A percentile compares a stretch with the other conserved stretches of the same genome.
Conservation (phyloP, 2,113 vertebrate genomes). For the Neopipo cinnamomea region DNA sequence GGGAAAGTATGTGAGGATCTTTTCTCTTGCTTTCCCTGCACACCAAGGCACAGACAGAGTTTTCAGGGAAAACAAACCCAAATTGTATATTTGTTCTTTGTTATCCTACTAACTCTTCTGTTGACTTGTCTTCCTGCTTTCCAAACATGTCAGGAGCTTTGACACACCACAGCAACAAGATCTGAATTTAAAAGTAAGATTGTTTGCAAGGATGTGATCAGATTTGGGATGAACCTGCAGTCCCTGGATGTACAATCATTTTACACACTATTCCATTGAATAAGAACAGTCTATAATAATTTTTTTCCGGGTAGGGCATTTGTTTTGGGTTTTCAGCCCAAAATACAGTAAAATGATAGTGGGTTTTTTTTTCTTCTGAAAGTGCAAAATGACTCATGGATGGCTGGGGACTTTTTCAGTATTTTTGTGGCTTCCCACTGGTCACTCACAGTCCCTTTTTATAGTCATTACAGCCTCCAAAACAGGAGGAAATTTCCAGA, state of each 20-base stretch:
- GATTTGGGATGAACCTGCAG: neutral
- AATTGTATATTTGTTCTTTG: neutral
- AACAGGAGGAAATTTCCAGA: neutral
- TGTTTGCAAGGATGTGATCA: neutral
- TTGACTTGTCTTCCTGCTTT: neutral
- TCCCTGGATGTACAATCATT: neutral
- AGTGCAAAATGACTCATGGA: neutral
- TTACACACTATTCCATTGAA: neutral
- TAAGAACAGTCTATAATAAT: neutral
- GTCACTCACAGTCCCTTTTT: neutral
- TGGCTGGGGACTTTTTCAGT: accelerated
- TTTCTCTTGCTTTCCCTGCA: neutral
- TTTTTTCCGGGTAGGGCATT: neutral
- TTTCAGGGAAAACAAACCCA: neutral
- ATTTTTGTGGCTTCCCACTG: neutral
- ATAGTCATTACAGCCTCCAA: neutral
- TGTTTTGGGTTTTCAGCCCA: neutral
- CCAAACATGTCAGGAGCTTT: neutral
- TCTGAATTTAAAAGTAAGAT: neutral
- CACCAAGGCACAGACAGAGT: neutral
- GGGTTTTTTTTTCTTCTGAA: neutral
- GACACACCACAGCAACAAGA: neutral
- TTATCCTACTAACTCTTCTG: neutral
- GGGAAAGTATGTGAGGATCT: neutral
- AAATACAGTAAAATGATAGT: neutral